Percentiles rank a stretch among this genome's conserved stretches.
Evolutionary conservation across 2,113 vertebrate genomes (phyloP).

Genomic region (Desmodus rotundus): DNA sequence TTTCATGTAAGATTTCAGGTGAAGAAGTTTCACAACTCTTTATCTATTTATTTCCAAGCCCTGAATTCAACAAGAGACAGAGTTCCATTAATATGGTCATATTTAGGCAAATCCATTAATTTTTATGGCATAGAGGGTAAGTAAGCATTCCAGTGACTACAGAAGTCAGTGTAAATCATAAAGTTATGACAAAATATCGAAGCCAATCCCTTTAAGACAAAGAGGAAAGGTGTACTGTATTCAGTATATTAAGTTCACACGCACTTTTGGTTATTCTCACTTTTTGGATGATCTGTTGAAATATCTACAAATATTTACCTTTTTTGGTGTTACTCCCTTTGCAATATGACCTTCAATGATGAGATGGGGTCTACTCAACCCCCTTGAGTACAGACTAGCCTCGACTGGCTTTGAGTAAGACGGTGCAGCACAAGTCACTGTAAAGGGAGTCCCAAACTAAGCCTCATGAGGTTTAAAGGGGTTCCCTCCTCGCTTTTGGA

Average conservation of each 20-base stretch:
- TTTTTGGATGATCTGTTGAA: neutral
- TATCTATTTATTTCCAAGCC: neutral
- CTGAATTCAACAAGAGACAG: neutral
- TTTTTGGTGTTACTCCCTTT: neutral
- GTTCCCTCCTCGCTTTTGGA: neutral
- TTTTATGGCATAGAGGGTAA: neutral
- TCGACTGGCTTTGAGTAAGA: neutral
- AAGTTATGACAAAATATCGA: neutral
- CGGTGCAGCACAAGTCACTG: neutral
- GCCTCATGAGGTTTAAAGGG: neutral
- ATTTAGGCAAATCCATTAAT: neutral
- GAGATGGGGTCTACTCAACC: neutral
- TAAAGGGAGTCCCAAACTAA: neutral
- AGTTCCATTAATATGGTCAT: neutral
- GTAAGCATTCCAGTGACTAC: neutral
- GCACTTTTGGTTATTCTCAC: neutral
- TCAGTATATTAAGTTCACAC: neutral
- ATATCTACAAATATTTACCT: neutral
- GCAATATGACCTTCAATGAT: neutral
- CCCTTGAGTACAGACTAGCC: neutral
- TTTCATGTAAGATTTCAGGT: neutral
- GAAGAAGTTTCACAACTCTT: neutral
- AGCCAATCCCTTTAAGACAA: neutral
- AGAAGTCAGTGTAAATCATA: constrained; percentile 11
- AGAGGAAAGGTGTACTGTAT: neutral